Evolutionary conservation across 2,888 invertebrate species (phyloP).

Genomic region (Pilophorus perplexus): DNA sequence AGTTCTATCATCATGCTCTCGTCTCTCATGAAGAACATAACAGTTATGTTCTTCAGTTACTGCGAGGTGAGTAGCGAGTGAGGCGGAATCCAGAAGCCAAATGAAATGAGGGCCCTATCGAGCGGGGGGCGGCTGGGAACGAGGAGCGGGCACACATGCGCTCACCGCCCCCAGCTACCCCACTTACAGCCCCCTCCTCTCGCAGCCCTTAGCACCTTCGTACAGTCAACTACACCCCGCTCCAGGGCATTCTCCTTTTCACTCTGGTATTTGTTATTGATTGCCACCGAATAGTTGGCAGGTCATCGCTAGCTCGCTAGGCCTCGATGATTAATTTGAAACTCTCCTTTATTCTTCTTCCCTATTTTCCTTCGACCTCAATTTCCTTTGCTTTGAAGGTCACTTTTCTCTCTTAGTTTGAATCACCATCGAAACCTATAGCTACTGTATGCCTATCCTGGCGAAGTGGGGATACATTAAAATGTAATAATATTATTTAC

Average conservation of each 20-base stretch:
- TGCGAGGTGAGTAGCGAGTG: no score
- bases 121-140: slow-evolving; percentile 20
- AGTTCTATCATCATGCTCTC: no score
- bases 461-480: no score
- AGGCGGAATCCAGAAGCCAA: slow-evolving; percentile 18
- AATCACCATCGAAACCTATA: no score
- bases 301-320: slow-evolving; percentile 39
- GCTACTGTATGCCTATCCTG: no score
- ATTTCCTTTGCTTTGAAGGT: no score
- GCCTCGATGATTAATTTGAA: slow-evolving; percentile 34
- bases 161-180: background rate
- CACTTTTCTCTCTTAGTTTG: no score
- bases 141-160: slow-evolving; percentile 16
- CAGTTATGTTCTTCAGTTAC: no score
- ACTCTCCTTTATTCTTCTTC: slow-evolving; percentile 7
- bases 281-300: slow-evolving; percentile 38
- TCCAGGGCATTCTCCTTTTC: slow-evolving; percentile 7
- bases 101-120: slow-evolving; percentile 15
- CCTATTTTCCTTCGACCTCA: no score
- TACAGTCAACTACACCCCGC: slow-evolving; percentile 25
- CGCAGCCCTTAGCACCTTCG: slow-evolving; percentile 28
- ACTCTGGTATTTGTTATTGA: slow-evolving; percentile 36
- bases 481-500: no score
- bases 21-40: no score
- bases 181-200: no score